A percentile compares a stretch with the other conserved stretches of the same genome.
Conservation (phyloP, 2,888 invertebrate species). For the Metacarcinus magister region DNA sequence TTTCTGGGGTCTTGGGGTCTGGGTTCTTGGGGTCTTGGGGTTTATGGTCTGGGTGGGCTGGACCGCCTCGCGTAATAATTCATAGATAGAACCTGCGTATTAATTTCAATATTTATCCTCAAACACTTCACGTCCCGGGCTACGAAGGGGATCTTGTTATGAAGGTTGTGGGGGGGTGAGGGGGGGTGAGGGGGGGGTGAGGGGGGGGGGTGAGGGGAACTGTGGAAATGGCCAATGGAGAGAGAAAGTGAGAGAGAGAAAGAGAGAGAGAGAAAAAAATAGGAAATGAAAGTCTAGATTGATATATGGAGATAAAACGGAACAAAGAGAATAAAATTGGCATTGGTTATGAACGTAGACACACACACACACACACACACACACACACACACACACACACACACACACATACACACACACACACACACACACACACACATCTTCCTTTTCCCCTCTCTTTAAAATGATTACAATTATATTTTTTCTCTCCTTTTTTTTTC, state of each 20-base stretch:
- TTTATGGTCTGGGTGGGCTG: background rate
- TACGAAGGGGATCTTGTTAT: slow-evolving; percentile 72
- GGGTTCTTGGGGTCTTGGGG: background rate
- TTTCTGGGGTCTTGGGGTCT: background rate
- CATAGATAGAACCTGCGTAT: slow-evolving; percentile 71
- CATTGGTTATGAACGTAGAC: background rate
- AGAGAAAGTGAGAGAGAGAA: slow-evolving; percentile 62
- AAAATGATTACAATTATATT: background rate
- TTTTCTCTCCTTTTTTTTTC: background rate
- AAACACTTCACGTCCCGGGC: slow-evolving; percentile 69
- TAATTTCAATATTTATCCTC: slow-evolving; percentile 78
- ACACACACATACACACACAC: slow-evolving; percentile 43
- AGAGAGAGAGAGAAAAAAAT: background rate
- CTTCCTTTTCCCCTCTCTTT: background rate
- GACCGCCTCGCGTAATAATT: slow-evolving; percentile 65
- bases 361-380: slow-evolving; percentile 53
- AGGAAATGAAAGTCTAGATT: background rate
- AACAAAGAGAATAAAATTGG: background rate
- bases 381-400: slow-evolving; percentile 44
- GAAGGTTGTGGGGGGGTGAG: slow-evolving; percentile 22
- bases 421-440: slow-evolving; percentile 12
- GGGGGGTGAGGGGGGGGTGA: background rate
- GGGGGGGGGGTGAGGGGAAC: background rate
- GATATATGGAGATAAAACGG: background rate
- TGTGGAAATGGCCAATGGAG: background rate